phyloP scores from a whole-genome alignment of 2,113 vertebrate species.

The Alosa alosa region DNA sequence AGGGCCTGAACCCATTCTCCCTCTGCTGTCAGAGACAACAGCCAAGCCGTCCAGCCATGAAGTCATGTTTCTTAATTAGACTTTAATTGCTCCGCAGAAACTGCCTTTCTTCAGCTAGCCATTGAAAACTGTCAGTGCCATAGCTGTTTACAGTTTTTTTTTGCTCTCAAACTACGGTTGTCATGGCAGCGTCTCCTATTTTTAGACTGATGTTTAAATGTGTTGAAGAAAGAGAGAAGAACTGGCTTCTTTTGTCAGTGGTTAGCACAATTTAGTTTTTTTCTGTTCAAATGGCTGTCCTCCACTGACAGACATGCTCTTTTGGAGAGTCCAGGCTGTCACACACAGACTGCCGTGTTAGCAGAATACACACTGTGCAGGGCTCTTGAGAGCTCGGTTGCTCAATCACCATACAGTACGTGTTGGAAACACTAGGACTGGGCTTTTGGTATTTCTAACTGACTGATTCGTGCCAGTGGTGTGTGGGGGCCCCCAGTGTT shows the following conservation, averaged over 20 bases:
- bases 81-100: conserved; percentile 31
- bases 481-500: neutral
- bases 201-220: conserved; percentile 33
- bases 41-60: neutral
- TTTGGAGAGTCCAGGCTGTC: neutral
- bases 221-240: neutral
- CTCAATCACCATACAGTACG: neutral
- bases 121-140: conserved; percentile 32
- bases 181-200: conserved; percentile 36
- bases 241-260: conserved; percentile 3
- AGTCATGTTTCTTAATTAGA: conserved; percentile 32
- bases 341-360: neutral
- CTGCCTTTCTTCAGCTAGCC: conserved; percentile 27
- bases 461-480: neutral
- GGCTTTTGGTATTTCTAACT: neutral
- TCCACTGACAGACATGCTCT: neutral
- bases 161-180: conserved; percentile 34
- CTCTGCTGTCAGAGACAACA: conserved; percentile 20
- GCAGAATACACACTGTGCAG: neutral
- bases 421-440: neutral
- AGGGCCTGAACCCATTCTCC: neutral
- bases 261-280: neutral
- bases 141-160: conserved; percentile 29
- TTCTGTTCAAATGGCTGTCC: neutral
- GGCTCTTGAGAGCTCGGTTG: neutral